Evolutionary conservation across 1,140 invertebrate species (phyloP), one percentile per base, ranked within the genome.

Genomic region (Brachionus asplanchnoidis): DNA sequence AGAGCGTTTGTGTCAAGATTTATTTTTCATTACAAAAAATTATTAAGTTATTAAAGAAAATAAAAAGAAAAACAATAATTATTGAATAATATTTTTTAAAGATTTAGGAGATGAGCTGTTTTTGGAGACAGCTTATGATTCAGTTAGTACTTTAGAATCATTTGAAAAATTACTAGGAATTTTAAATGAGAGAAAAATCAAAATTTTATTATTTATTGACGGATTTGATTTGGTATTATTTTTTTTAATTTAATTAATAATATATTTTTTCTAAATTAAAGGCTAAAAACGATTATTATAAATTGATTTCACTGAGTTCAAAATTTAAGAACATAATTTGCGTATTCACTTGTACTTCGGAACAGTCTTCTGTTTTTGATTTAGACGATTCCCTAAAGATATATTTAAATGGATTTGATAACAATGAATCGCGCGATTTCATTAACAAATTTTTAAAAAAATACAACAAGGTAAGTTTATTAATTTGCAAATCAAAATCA

Each of bases 381-480:
- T 46, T 50, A 9, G 6, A 82, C 7, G 12, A 23, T 20, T 65
- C 7, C 5, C 3, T 44, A n/a, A n/a, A 68, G 20, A 36, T 82
- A 20, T 3, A 11, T 40, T 17, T 82, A 7, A 65, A 82, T 9
- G 17, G 53, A 26, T 82, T 82, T 65, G 32, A 42, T 28, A 23
- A 82, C 20, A 9, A 65, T 32, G 8, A n/a, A 23, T 60, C 79
- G 2, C 28, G 17, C n/a, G 20, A 42, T 14, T 82, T 82, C 65
- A 82, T 82, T n/a, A n/a, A 82, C 23, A 82, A 82, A 11, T 82
- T 65, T 68, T 23, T 82, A 17, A 12, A 65, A 68, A 82, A 82
- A 23, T 82, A 82, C 20, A 82, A 82, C 26, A 82, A 82, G 28
- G 79, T 82, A 65, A 56, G n/a, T 50, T 50, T 11, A 2, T 46